Evolutionary conservation across 2,888 invertebrate species (phyloP).

Genomic region (Melieria omissa): DNA sequence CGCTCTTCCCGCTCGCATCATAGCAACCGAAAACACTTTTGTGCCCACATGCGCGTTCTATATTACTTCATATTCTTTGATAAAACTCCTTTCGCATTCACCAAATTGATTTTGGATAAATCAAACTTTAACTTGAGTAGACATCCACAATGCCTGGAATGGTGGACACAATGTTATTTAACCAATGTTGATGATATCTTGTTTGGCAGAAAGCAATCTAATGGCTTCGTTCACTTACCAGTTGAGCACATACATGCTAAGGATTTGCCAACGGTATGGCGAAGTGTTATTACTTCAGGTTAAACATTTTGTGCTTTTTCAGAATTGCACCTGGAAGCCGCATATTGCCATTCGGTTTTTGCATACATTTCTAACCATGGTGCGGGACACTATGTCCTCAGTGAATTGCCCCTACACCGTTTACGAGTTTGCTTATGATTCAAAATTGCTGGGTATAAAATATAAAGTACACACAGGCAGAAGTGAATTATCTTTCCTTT

Average conservation of each 20-base stretch:
- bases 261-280: conserved; percentile 15
- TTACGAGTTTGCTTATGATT: conserved; percentile 23
- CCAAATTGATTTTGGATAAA: not conserved
- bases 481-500: conserved; percentile 8
- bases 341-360: conserved; percentile 17
- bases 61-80: too few relatives aligned
- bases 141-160: conserved; percentile 12
- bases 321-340: conserved; percentile 23
- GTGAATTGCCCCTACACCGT: conserved; percentile 21
- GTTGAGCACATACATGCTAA: not conserved
- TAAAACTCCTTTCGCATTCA: conserved; percentile 1
- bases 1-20: too few relatives aligned
- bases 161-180: conserved; percentile 25
- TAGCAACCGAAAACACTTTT: too few relatives aligned
- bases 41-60: too few relatives aligned
- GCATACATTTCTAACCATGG: conserved; percentile 1
- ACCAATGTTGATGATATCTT: conserved; percentile 8
- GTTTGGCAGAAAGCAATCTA: not conserved
- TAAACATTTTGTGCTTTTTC: not conserved
- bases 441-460: conserved; percentile 1
- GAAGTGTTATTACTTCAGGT: not conserved
- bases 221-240: conserved; percentile 17
- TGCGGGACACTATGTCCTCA: conserved; percentile 7
- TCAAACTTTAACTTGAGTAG: not conserved
- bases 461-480: conserved; percentile 13